phyloP scores from a whole-genome alignment of 2,797 vertebrate species.

The Thaleichthys pacificus region DNA sequence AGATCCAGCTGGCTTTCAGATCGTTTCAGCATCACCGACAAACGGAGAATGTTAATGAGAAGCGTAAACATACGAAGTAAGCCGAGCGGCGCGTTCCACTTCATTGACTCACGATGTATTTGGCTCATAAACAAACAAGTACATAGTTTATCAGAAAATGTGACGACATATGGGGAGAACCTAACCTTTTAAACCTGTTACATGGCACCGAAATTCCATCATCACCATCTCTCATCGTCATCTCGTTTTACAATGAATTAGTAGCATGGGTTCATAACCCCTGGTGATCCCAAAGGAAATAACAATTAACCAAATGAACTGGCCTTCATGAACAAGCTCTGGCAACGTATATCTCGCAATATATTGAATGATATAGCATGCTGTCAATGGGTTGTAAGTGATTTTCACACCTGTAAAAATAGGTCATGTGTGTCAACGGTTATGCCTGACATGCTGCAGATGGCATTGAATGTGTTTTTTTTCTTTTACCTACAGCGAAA shows the following conservation, averaged over 20 bases:
- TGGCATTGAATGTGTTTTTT: too few relatives aligned
- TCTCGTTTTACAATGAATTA: neutral
- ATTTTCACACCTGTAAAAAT: too few relatives aligned
- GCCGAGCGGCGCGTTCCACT: conserved; percentile 43
- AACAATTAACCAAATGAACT: neutral
- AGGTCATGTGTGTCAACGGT: too few relatives aligned
- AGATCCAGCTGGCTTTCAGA: conserved; percentile 33
- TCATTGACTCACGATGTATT: neutral
- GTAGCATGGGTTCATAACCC: neutral
- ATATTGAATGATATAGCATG: too few relatives aligned
- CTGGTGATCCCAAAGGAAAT: neutral
- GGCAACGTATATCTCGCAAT: too few relatives aligned
- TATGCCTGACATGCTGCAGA: too few relatives aligned
- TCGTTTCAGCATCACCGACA: conserved; percentile 66
- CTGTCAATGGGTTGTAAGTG: too few relatives aligned
- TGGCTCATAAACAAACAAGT: neutral
- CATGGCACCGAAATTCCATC: neutral
- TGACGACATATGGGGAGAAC: neutral
- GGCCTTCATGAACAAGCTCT: too few relatives aligned
- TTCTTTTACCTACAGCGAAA: too few relatives aligned
- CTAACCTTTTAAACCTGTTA: neutral
- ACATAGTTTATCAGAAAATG: neutral
- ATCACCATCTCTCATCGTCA: neutral
- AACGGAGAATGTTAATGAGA: conserved; percentile 69
- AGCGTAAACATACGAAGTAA: conserved; percentile 58